A percentile compares a stretch with the other conserved stretches of the same genome.
phyloP scores from a whole-genome alignment of 2,113 vertebrate genomes.

The Alligator mississippiensis region DNA sequence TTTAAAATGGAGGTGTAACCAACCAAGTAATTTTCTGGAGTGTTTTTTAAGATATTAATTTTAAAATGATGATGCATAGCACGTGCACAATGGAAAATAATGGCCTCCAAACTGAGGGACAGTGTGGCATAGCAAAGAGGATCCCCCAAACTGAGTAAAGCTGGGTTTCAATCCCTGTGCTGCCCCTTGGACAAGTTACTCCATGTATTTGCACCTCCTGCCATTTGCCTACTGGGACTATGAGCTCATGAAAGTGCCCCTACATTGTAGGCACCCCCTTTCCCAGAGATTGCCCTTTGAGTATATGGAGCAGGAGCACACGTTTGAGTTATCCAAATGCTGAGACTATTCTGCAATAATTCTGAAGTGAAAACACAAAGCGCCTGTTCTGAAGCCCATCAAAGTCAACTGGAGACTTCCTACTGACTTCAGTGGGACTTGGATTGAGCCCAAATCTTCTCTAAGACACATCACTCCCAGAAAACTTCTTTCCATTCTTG shows the following conservation, averaged over 20 bases:
- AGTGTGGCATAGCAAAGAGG: neutral
- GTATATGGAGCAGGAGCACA: neutral
- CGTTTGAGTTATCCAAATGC: neutral
- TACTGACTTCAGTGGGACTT: too few relatives aligned
- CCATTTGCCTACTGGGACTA: neutral
- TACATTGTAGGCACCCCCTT: neutral
- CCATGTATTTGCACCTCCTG: neutral
- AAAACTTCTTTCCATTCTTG: too few relatives aligned
- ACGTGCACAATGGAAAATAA: constrained; percentile 57
- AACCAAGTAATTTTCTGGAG: constrained; percentile 51
- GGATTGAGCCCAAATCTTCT: neutral
- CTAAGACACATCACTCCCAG: neutral
- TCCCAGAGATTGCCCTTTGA: neutral
- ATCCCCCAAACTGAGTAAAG: constrained; percentile 43
- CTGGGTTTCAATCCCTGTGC: constrained; percentile 35
- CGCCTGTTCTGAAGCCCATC: too few relatives aligned
- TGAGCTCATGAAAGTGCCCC: neutral
- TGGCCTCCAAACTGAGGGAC: constrained; percentile 34
- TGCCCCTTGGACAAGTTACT: constrained; percentile 46
- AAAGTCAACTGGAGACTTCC: too few relatives aligned
- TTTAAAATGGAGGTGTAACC: constrained; percentile 64
- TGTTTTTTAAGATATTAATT: constrained; percentile 63
- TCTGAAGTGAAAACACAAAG: neutral
- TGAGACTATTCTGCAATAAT: neutral
- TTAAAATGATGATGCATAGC: constrained; percentile 65